These are phyloP conservation scores for Rattus rattus DNA, from an alignment of 2,113 vertebrate species.

Conservation along the genomic window DNA sequence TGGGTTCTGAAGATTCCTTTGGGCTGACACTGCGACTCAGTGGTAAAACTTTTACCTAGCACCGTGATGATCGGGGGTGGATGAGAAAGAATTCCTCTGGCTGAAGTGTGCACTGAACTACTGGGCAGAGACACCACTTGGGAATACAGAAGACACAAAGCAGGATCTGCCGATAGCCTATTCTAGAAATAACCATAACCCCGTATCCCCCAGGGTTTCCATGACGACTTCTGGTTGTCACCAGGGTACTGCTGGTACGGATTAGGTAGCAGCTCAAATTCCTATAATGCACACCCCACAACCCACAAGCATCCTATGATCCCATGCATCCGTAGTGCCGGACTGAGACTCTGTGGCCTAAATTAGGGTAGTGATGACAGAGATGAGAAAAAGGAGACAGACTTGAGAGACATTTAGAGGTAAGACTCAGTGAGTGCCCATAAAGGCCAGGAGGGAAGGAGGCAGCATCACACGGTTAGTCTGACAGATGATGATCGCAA, in stretches of 20 bases:
- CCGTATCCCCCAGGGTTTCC: neutral
- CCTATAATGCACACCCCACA: neutral
- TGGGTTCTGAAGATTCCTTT: neutral
- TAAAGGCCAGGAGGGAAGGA: no score
- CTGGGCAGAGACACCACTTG: neutral
- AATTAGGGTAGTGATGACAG: neutral
- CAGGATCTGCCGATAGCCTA: neutral
- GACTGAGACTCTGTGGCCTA: neutral
- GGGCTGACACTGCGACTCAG: neutral
- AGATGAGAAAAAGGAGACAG: neutral
- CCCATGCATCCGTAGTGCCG: neutral
- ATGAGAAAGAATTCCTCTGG: neutral
- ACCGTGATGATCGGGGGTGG: fast-evolving
- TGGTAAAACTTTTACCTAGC: neutral
- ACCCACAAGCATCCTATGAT: neutral
- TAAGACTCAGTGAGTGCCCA: neutral
- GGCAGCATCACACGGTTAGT: neutral
- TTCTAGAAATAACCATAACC: neutral
- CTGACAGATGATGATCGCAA: neutral
- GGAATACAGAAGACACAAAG: neutral
- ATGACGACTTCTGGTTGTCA: neutral
- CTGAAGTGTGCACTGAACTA: neutral
- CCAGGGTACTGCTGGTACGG: neutral
- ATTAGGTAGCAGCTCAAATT: neutral
- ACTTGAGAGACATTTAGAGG: neutral